Base-by-base conservation (phyloP, 2,888 invertebrate genomes). In the Plemyria rubiginata region DNA sequence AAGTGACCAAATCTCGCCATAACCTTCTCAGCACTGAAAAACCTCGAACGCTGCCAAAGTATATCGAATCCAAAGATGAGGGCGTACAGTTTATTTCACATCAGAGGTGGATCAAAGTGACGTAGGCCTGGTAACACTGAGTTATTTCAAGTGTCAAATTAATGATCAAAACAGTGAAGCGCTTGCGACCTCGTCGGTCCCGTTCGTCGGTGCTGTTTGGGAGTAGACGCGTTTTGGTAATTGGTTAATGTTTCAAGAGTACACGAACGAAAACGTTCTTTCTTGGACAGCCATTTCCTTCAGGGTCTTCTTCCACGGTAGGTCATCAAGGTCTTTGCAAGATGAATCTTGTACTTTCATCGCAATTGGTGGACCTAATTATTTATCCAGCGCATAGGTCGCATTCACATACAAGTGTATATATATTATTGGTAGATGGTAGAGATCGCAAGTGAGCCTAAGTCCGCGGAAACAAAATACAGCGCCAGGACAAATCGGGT, bases 61-160 rank as follows among this genome's bases (percentile, higher is more conserved):
- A 11, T 32, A 38, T 38, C 36, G 0, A 38, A 38, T 11, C 16
- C 16, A 11, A 45, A 16, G 11, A 8, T 16, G 3, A 16, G 2
- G 9, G 15, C 15, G 15, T 45, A 36, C 15, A 36, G 32, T n/a
- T 48, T 5, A 15, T n/a, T 29, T 12, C n/a, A 16, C 15, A 45
- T 16, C 4, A 16, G n/a, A 9, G 0, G 45, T 45, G 11, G 13
- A 32, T 15, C 11, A 38, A 32, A 38, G 51, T 51, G 52, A 29
- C 49, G 16, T 4, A 29, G 49, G 12, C 16, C 22, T 41, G 11
- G 43, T 36, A 52, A 41, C 48, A 48, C 79, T 76, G 78, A 84
- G 81, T 81, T 80, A 85, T 86, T 85, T 78, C 79, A 77, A 87
- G 87, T 90, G 90, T 91, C 91, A 89, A 89, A 90, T 90, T 90